Base-by-base conservation (phyloP, 2,113 vertebrate species). In the Lates calcarifer region DNA sequence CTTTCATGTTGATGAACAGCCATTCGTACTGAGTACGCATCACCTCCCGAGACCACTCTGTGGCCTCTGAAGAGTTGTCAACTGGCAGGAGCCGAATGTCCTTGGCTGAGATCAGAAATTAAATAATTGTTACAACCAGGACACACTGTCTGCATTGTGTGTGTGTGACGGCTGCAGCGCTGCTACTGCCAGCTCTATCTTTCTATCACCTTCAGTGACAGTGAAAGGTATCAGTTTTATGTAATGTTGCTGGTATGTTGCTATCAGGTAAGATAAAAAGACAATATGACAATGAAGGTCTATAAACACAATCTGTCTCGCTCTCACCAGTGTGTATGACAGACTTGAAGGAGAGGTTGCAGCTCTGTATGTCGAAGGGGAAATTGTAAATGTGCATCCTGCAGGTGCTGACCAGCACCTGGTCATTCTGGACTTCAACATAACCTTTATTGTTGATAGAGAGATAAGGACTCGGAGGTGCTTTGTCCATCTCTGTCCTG, bases 281-380 rank as follows among this genome's bases (percentile, higher is more conserved):
- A n/a, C n/a, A n/a, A n/a, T n/a, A n/a, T n/a, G n/a, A n/a, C n/a
- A n/a, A n/a, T n/a, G n/a, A n/a, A n/a, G n/a, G n/a, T n/a, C n/a
- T n/a, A n/a, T 51, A 12, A 5, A 20, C 4, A 31, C 2, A 62
- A 7, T n/a, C 22, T 12, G 4, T 15, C 9, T 5, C 0, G 2
- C 31, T 13, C 90, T 92, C 33, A 93, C 92, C 84, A 0, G 79
- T 70, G 67, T 93, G 77, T 24, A 85, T 67, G 33, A 76, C 24
- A 1, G 92, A 93, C 77, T 83, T 85, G 60, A 93, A 89, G 58
- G 92, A 71, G 43, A 94, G 84, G 73, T 60, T 90, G 81, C 93
- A 94, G 6, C 58, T 82, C 83, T 94, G 91, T 1, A 57, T 87
- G 86, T 94, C 93, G 0, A 93, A 94, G 55, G 93, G 92, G 71